phyloP scores from a whole-genome alignment of 2,113 vertebrate species.

The Ranitomeya variabilis region DNA sequence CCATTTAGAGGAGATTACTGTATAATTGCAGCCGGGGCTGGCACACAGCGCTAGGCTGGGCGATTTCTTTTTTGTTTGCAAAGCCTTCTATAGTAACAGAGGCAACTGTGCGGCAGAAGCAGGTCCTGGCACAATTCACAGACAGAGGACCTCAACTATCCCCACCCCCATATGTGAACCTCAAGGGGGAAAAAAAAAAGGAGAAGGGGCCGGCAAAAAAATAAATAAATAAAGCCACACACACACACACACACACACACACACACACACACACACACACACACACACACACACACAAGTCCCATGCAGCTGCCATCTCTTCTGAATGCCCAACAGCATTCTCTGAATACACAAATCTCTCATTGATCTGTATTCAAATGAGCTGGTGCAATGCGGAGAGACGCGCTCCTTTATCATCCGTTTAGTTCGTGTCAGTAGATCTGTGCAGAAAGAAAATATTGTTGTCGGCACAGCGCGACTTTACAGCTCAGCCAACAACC shows the following conservation, averaged over 20 bases:
- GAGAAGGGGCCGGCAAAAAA: neutral
- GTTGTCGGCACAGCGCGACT: neutral
- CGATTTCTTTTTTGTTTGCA: constrained; percentile 59
- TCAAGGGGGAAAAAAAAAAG: neutral
- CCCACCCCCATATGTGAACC: neutral
- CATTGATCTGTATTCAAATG: constrained; percentile 17
- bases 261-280: no score
- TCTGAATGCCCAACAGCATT: constrained; percentile 26
- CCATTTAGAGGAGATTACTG: constrained; percentile 79
- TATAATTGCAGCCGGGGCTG: constrained; percentile 72
- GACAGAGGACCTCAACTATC: neutral
- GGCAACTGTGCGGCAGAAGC: constrained; percentile 6
- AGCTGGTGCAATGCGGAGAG: neutral
- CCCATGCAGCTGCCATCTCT: constrained; percentile 53
- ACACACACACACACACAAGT: neutral
- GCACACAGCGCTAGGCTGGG: constrained; percentile 63
- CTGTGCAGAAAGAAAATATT: neutral
- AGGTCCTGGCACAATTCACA: neutral
- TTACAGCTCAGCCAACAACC: neutral
- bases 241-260: no score
- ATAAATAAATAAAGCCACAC: no score
- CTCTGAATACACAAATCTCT: constrained; percentile 49
- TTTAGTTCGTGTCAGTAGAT: neutral
- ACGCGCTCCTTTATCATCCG: neutral
- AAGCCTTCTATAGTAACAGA: constrained; percentile 50